phyloP scores from a whole-genome alignment of 2,888 invertebrate genomes.

The Kuschelorhynchus macadamiae region DNA sequence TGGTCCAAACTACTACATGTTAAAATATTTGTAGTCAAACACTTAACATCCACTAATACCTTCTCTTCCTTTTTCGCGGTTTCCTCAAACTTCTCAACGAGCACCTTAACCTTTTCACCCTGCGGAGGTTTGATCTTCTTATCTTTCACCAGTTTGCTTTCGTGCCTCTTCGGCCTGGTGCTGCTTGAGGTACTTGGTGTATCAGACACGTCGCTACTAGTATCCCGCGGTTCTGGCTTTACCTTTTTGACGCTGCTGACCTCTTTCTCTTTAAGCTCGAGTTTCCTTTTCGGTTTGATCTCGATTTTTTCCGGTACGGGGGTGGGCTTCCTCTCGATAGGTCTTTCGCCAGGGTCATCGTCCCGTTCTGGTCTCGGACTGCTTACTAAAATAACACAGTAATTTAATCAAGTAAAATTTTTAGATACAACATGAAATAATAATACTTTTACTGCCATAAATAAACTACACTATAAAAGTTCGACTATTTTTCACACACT shows the following conservation, averaged over 20 bases:
- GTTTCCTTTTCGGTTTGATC: constrained; percentile 13
- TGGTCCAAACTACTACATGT: too few relatives aligned
- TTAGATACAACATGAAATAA: not conserved
- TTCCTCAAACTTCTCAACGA: constrained; percentile 64
- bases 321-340: constrained; percentile 46
- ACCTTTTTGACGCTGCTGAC: constrained; percentile 15
- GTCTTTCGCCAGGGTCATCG: constrained; percentile 55
- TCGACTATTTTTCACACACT: too few relatives aligned
- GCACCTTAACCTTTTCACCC: constrained; percentile 62
- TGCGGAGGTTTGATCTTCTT: constrained; percentile 63
- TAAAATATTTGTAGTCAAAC: too few relatives aligned
- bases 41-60: constrained; percentile 46
- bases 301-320: constrained; percentile 22
- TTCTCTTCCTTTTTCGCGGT: constrained; percentile 60
- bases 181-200: constrained; percentile 39
- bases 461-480: too few relatives aligned
- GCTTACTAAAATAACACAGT: constrained; percentile 51
- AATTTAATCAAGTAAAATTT: not conserved
- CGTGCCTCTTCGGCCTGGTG: constrained; percentile 58
- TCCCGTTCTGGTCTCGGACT: constrained; percentile 66
- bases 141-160: constrained; percentile 54
- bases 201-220: constrained; percentile 60
- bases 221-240: constrained; percentile 55
- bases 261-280: constrained; percentile 36
- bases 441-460: too few relatives aligned